A percentile compares a stretch with the other conserved stretches of the same genome.
Evolutionary conservation across 2,113 vertebrate genomes (phyloP).

Genomic region (Platichthys flesus): DNA sequence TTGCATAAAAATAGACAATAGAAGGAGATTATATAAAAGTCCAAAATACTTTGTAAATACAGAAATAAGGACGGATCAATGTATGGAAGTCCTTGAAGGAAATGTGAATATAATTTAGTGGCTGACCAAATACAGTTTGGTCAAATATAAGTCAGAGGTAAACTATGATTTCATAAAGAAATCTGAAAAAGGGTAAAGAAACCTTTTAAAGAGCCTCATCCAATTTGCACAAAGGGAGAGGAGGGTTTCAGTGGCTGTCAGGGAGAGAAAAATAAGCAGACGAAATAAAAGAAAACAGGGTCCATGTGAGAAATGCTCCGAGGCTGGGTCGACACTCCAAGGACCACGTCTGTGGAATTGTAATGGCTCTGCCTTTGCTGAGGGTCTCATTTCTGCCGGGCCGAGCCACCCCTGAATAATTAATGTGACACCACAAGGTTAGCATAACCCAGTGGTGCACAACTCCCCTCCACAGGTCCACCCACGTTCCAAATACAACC

Average conservation of each 20-base stretch:
- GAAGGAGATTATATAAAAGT: too few species aligned
- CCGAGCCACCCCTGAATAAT: slow-evolving; percentile 59
- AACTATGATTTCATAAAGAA: too few species aligned
- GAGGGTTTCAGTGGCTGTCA: background rate
- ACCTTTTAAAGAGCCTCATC: background rate
- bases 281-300: background rate
- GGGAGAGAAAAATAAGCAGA: background rate
- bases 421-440: slow-evolving; percentile 62
- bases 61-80: background rate
- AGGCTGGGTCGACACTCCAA: slow-evolving; percentile 6
- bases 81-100: background rate
- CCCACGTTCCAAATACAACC: background rate
- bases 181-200: background rate
- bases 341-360: slow-evolving; percentile 31
- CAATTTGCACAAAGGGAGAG: background rate
- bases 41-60: too few species aligned
- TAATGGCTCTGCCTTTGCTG: slow-evolving; percentile 43
- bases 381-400: slow-evolving; percentile 56
- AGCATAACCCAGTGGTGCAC: slow-evolving; percentile 35
- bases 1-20: too few species aligned
- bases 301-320: background rate
- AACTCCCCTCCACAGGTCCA: slow-evolving; percentile 27
- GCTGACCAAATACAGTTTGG: too few species aligned
- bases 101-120: background rate
- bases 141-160: background rate